phyloP scores from a whole-genome alignment of 2,797 vertebrate species.

The Artibeus lituratus region DNA sequence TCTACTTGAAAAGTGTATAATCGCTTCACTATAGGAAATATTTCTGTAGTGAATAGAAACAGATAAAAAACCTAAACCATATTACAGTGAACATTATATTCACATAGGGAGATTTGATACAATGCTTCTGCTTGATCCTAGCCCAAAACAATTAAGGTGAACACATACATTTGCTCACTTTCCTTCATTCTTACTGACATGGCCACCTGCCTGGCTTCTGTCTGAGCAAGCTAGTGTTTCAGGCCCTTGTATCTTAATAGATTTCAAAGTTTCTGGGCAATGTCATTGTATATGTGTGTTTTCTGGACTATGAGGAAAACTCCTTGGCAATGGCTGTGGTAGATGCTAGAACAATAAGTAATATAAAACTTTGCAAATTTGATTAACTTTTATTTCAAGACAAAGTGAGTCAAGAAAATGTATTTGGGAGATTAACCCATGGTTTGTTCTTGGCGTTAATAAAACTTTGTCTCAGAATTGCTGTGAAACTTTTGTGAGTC shows the following conservation, averaged over 20 bases:
- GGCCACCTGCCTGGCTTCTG: not conserved
- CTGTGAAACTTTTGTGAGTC: slow-evolving; percentile 21
- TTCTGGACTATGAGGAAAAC: not conserved
- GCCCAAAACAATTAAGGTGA: not conserved
- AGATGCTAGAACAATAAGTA: slow-evolving; percentile 10
- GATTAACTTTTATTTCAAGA: slow-evolving; percentile 34
- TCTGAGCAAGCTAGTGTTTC: not conserved
- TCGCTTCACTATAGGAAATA: not conserved
- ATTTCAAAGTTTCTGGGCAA: not conserved
- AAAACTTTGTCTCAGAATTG: slow-evolving; percentile 43
- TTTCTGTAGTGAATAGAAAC: not conserved
- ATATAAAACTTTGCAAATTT: slow-evolving; percentile 31
- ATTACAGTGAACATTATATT: not conserved
- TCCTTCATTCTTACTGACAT: not conserved
- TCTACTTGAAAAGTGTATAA: not conserved
- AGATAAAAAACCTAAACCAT: not conserved
- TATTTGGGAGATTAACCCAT: slow-evolving; percentile 38
- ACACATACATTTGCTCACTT: not conserved
- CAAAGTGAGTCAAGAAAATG: slow-evolving; percentile 17
- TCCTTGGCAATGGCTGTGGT: not conserved
- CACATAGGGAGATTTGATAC: not conserved
- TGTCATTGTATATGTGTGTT: not conserved
- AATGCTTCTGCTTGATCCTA: not conserved
- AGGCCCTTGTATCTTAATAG: not conserved
- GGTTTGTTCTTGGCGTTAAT: slow-evolving; percentile 32